Evolutionary conservation across 2,113 vertebrate species (phyloP), one percentile per base, ranked within the genome.

Genomic region (Calcarius ornatus): DNA sequence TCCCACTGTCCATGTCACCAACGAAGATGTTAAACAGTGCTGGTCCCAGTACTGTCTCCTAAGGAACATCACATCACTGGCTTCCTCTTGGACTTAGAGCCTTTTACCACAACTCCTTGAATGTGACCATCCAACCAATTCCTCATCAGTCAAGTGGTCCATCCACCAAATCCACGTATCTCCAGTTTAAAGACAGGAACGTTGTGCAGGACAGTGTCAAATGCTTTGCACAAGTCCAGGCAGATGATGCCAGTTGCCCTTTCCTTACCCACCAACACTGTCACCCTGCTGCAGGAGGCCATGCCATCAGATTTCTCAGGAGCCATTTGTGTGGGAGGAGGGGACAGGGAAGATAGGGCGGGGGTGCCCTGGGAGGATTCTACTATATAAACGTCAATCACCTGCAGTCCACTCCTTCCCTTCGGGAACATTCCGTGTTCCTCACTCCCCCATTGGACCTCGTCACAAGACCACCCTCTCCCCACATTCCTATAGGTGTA

Each of bases 91-190:
- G 42, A 48, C 17, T 63, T 42, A 5, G 35, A 56, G 57, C 25
- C 48, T 64, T 64, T 56, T 6, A 47, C 20, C 0, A 0, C n/a
- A 79, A 8, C 24, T 37, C 37, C 21, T 14, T 28, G 54, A 51
- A 45, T 0, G 0, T 14, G 9, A 37, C 24, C 31, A 48, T 27
- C 21, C 25, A 56, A 35, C 20, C 48, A 48, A 35, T 23, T 80
- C 50, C 48, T 27, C 18, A 47, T 56, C 28, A 35, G 35, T 17
- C 57, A 56, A 88, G 11, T 7, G 30, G 6, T 42, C 21, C 31
- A 56, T 35, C 48, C 50, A 31, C 35, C 30, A 56, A 35, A 48
- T 42, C 57, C 35, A 31, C 31, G 3, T 1, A 10, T 31, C 42
- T 31, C 66, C 42, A 48, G 25, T 56, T 63, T 64, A 31, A 40